Conservation (phyloP, 2,113 vertebrate species). For the Eudyptes chrysolophus region DNA sequence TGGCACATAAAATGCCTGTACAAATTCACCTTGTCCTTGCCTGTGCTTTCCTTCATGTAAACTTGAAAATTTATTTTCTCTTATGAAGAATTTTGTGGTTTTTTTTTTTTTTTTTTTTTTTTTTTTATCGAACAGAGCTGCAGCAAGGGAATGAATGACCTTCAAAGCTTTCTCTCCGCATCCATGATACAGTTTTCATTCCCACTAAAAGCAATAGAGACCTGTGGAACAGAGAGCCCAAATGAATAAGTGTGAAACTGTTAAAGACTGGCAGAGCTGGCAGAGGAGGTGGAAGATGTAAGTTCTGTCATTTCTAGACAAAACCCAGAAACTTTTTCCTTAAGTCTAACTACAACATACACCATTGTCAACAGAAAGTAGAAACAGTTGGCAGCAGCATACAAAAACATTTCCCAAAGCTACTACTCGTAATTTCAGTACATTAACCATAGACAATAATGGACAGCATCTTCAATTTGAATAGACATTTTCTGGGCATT, state of each 20-base stretch:
- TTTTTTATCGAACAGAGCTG: background rate
- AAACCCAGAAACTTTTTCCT: background rate
- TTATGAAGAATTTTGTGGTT: background rate
- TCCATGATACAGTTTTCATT: background rate
- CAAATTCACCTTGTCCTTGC: background rate
- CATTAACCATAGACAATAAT: background rate
- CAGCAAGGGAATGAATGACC: background rate
- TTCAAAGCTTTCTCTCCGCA: background rate
- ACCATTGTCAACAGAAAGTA: background rate
- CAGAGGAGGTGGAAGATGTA: background rate
- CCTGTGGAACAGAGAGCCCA: background rate
- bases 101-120: too few species aligned
- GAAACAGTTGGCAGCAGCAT: background rate
- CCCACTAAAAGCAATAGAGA: background rate
- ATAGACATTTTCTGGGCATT: background rate
- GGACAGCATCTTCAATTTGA: background rate
- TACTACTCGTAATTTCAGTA: background rate
- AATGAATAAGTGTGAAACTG: background rate
- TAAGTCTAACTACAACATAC: background rate
- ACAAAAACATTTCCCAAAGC: background rate
- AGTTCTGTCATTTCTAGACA: background rate
- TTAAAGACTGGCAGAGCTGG: background rate
- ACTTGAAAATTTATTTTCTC: background rate
- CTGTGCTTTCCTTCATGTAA: background rate
- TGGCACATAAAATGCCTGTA: background rate